phyloP scores from a whole-genome alignment of 2,113 vertebrate species.

The Caloenas nicobarica region DNA sequence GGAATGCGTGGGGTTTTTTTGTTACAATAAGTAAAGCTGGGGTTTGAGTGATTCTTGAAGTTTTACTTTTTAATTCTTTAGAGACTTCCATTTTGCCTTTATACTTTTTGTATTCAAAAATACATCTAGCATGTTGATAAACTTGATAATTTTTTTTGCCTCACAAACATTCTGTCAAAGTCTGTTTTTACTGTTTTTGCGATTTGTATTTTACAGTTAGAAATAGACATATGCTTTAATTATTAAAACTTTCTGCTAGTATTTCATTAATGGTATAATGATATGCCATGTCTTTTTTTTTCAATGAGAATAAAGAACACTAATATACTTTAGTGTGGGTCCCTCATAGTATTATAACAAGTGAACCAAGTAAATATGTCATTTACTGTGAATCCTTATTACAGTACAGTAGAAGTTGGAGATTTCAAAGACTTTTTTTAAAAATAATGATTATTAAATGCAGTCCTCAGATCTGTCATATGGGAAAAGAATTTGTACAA shows the following conservation, averaged over 20 bases:
- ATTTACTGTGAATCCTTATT: neutral
- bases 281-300: neutral
- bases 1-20: constrained; percentile 37
- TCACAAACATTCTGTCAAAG: neutral
- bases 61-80: constrained; percentile 13
- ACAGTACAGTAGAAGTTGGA: neutral
- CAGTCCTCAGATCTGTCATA: neutral
- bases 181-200: neutral
- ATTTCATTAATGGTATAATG: neutral
- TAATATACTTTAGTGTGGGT: neutral
- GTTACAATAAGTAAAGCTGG: neutral
- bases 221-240: neutral
- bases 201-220: neutral
- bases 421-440: neutral
- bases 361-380: neutral
- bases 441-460: neutral
- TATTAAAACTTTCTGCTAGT: neutral
- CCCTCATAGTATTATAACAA: neutral
- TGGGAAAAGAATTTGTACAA: neutral
- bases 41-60: constrained; percentile 38
- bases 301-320: neutral
- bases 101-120: constrained; percentile 40
- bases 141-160: neutral
- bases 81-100: constrained; percentile 13
- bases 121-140: constrained; percentile 8